phyloP scores from a whole-genome alignment of 2,888 invertebrate species.

The Pseudoips prasinana region DNA sequence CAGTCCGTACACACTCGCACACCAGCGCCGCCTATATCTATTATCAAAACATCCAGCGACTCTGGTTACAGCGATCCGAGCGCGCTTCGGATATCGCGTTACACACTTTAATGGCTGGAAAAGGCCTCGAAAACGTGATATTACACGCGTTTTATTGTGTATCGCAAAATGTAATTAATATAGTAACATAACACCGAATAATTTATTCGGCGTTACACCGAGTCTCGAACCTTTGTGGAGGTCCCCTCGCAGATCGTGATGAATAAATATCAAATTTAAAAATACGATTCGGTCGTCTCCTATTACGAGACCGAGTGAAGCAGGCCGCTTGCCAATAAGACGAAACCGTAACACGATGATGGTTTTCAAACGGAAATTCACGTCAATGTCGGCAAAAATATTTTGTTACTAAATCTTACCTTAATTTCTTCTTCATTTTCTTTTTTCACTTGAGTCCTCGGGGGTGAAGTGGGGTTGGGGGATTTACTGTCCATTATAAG shows the following conservation, averaged over 20 bases:
- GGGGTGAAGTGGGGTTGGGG: slow-evolving; percentile 62
- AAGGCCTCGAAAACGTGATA: slow-evolving; percentile 82
- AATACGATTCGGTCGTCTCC: slow-evolving; percentile 72
- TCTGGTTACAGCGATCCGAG: slow-evolving; percentile 80
- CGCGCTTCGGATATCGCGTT: slow-evolving; percentile 80
- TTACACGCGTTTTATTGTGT: slow-evolving; percentile 80
- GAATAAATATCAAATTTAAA: slow-evolving; percentile 75
- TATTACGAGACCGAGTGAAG: slow-evolving; percentile 66
- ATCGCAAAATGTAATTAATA: slow-evolving; percentile 81
- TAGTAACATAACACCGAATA: slow-evolving; percentile 72
- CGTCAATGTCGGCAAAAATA: slow-evolving; percentile 40
- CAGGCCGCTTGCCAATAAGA: slow-evolving; percentile 73
- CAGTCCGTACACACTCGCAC: slow-evolving; percentile 65
- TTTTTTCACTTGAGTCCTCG: slow-evolving; percentile 82
- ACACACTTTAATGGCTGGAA: slow-evolving; percentile 82
- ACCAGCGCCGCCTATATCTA: slow-evolving; percentile 71
- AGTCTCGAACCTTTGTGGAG: slow-evolving; percentile 52
- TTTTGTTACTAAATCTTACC: slow-evolving; percentile 68
- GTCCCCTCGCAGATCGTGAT: slow-evolving; percentile 49
- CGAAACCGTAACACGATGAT: slow-evolving; percentile 64
- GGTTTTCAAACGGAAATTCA: slow-evolving; percentile 62
- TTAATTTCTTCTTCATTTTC: slow-evolving; percentile 90
- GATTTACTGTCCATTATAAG: slow-evolving; percentile 78
- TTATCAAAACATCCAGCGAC: slow-evolving; percentile 81
- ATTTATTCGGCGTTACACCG: slow-evolving; percentile 71